Evolutionary conservation across 2,797 vertebrate species (phyloP).

Genomic region (Buceros bicornis): DNA sequence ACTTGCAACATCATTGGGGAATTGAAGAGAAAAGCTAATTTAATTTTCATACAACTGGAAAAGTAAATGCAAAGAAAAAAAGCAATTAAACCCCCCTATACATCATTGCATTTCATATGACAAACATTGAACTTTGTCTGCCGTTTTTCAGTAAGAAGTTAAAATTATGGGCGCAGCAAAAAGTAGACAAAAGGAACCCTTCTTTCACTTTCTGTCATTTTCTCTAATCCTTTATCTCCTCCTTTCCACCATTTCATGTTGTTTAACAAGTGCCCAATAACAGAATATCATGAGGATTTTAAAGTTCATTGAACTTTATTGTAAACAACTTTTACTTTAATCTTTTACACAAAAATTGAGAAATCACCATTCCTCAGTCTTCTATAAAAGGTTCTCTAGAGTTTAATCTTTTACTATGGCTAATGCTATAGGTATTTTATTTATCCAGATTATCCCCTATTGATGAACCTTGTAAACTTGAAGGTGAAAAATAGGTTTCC

Average conservation of each 20-base stretch:
- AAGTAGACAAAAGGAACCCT: background rate
- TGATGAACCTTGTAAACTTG: background rate
- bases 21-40: background rate
- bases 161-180: background rate
- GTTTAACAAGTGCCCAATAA: background rate
- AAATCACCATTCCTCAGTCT: background rate
- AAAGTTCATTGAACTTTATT: background rate
- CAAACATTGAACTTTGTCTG: background rate
- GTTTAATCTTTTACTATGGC: background rate
- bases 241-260: background rate
- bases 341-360: background rate
- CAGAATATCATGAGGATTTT: background rate
- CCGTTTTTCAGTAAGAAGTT: background rate
- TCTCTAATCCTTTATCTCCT: background rate
- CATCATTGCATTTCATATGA: background rate
- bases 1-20: background rate
- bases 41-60: background rate
- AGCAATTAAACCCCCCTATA: rapidly evolving
- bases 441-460: background rate
- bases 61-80: background rate
- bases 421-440: background rate
- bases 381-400: background rate
- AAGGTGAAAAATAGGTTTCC: background rate
- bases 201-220: background rate
- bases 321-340: background rate